Evolutionary conservation across 2,888 invertebrate species (phyloP).

Genomic region (Brenthis ino): DNA sequence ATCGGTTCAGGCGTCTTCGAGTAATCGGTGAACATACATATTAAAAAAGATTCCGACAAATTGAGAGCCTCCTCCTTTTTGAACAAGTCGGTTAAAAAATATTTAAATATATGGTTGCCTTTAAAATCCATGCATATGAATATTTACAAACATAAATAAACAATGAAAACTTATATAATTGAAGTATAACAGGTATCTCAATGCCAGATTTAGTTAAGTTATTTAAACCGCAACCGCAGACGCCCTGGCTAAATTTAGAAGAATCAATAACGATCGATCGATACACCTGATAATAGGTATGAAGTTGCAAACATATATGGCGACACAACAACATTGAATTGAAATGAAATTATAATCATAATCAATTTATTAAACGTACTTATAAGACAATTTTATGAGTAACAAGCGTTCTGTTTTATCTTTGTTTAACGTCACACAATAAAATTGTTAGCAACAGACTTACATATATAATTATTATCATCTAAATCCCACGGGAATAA

Average conservation of each 20-base stretch:
- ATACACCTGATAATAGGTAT: slow-evolving; percentile 11
- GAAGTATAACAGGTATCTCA: not conserved
- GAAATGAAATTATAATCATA: not conserved
- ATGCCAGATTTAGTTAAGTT: slow-evolving; percentile 1
- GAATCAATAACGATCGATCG: slow-evolving; percentile 29
- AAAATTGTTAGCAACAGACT: too few species aligned
- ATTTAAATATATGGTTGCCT: too few species aligned
- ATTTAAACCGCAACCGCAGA: slow-evolving; percentile 22
- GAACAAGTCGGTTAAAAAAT: too few species aligned
- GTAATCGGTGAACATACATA: too few species aligned
- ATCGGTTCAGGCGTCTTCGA: too few species aligned
- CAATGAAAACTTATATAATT: not conserved
- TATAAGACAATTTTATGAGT: not conserved
- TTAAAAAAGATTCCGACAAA: too few species aligned
- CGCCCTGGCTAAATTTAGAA: slow-evolving; percentile 28
- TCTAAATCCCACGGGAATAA: too few species aligned
- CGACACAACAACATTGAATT: not conserved
- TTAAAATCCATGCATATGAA: too few species aligned
- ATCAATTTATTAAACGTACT: not conserved
- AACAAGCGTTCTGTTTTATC: too few species aligned
- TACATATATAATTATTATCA: too few species aligned
- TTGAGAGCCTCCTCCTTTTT: too few species aligned
- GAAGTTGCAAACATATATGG: not conserved
- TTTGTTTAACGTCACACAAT: too few species aligned
- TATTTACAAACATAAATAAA: not conserved